Evolutionary conservation across 2,888 invertebrate species (phyloP).

Genomic region (Omphaloscelis lunosa): DNA sequence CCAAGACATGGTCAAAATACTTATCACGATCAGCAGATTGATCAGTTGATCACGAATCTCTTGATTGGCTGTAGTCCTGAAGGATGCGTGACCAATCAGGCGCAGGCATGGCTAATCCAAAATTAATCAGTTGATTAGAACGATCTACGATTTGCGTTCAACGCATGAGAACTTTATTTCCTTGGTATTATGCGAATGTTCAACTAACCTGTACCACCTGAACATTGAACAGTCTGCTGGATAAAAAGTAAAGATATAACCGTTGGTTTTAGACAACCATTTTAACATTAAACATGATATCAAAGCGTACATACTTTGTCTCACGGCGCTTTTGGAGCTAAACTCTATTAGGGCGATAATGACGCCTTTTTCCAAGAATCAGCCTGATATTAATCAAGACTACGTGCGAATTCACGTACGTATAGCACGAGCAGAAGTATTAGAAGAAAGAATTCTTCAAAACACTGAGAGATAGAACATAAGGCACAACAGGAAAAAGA

Average conservation of each 20-base stretch:
- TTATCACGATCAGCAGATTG: slow-evolving; percentile 49
- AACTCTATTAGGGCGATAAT: slow-evolving; percentile 25
- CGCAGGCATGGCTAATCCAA: slow-evolving; percentile 54
- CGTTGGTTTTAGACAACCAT: not conserved
- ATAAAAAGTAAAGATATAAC: not conserved
- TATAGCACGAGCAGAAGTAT: not conserved
- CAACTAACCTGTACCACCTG: not conserved
- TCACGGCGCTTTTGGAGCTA: slow-evolving; percentile 7
- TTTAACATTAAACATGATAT: not conserved
- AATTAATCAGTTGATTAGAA: slow-evolving; percentile 62
- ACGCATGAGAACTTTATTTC: slow-evolving; percentile 50
- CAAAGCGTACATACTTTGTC: slow-evolving; percentile 11
- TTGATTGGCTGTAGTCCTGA: slow-evolving; percentile 60
- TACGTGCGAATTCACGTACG: not conserved
- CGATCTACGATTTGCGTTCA: slow-evolving; percentile 21
- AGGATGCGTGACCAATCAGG: slow-evolving; percentile 57
- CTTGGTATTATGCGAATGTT: not conserved
- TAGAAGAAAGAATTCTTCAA: not conserved
- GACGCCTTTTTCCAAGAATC: slow-evolving; percentile 3
- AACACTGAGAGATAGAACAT: not conserved
- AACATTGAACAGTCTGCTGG: not conserved
- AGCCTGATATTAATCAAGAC: not conserved
- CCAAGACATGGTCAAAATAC: slow-evolving; percentile 34
- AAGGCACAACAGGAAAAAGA: not conserved
- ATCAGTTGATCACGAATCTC: slow-evolving; percentile 57